phyloP scores from a whole-genome alignment of 2,888 invertebrate genomes.

The Pterostichus madidus region DNA sequence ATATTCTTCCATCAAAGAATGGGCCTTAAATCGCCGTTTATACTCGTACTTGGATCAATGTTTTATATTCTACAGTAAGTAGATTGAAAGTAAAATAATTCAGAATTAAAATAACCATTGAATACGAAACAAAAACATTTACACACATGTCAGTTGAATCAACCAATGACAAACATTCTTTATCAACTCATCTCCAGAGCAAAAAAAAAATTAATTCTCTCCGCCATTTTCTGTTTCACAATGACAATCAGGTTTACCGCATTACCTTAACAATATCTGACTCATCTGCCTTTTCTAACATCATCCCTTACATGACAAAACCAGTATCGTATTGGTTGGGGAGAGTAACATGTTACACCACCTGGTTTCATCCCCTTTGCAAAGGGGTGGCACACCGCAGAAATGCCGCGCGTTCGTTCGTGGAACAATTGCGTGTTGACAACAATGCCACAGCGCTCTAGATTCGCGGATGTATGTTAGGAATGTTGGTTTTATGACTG shows the following conservation, averaged over 20 bases:
- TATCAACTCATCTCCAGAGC: no score
- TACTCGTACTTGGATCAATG: no score
- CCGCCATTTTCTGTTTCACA: slow-evolving; percentile 21
- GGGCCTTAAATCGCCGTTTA: no score
- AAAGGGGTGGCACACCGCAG: slow-evolving; percentile 29
- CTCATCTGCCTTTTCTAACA: slow-evolving; percentile 3
- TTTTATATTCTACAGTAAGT: no score
- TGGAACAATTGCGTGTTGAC: not conserved
- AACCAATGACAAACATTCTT: not conserved
- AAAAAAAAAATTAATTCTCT: not conserved
- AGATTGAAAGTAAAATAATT: no score
- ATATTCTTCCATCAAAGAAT: no score
- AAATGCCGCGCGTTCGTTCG: not conserved
- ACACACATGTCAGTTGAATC: slow-evolving; percentile 17
- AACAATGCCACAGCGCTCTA: not conserved
- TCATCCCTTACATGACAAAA: slow-evolving; percentile 37
- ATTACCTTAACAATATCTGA: slow-evolving; percentile 22
- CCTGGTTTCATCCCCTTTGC: slow-evolving; percentile 17
- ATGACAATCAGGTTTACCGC: slow-evolving; percentile 28
- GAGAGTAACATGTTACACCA: not conserved
- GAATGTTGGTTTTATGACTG: slow-evolving; percentile 17
- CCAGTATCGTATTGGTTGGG: slow-evolving; percentile 23
- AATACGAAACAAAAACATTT: slow-evolving; percentile 1
- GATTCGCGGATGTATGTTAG: slow-evolving; percentile 13
- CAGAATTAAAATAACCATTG: no score